Evolutionary conservation across 2,113 vertebrate genomes (phyloP).

Genomic region (Microcebus tavaratra): DNA sequence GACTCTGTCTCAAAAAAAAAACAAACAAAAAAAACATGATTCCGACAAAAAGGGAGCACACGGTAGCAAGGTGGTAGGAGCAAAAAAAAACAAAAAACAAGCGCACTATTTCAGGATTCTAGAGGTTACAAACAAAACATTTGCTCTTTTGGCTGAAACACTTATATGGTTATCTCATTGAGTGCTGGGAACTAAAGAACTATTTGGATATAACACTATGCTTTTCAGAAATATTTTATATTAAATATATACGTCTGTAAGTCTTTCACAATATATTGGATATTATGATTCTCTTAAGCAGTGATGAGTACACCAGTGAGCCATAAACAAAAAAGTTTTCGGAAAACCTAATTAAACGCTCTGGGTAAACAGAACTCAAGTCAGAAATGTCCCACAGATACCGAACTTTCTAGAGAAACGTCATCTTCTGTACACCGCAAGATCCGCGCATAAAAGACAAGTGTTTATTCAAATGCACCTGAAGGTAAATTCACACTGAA

Average conservation of each 20-base stretch:
- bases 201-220: background rate
- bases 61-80: background rate
- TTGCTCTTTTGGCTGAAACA: background rate
- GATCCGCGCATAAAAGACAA: background rate
- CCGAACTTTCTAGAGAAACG: conserved; percentile 47
- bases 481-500: conserved; percentile 18
- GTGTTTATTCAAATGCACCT: conserved; percentile 11
- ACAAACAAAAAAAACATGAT: no score
- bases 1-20: no score
- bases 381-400: conserved; percentile 17
- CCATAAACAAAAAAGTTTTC: conserved; percentile 37
- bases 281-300: background rate
- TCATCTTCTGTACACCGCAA: conserved; percentile 33
- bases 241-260: background rate
- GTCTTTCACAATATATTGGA: background rate
- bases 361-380: background rate
- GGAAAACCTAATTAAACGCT: background rate
- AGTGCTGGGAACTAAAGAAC: background rate
- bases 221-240: background rate
- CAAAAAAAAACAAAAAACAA: background rate
- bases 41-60: background rate
- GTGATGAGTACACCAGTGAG: background rate
- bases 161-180: background rate
- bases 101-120: background rate
- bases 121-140: background rate